Conservation (phyloP, 2,797 vertebrate genomes). For the Ibycter americanus region DNA sequence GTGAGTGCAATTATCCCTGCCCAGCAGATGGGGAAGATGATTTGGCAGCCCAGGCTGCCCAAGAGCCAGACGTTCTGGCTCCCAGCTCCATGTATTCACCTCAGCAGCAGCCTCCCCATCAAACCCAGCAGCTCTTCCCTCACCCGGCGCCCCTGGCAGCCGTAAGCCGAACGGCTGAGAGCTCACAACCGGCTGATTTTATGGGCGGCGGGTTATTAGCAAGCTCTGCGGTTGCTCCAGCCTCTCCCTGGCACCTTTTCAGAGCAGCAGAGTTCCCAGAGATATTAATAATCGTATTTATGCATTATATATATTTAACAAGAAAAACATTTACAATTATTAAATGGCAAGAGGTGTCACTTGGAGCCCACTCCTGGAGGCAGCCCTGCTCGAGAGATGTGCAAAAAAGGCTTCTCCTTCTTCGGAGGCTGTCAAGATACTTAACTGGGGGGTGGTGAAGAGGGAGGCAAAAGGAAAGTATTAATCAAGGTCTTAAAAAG, state of each 20-base stretch:
- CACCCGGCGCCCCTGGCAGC: neutral
- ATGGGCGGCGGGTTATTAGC: neutral
- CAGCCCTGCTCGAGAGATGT: neutral
- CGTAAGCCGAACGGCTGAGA: neutral
- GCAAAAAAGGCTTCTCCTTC: neutral
- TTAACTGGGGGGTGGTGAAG: neutral
- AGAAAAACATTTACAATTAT: slow-evolving; percentile 36
- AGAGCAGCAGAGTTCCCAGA: slow-evolving; percentile 16
- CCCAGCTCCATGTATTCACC: neutral
- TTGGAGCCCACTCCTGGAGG: slow-evolving; percentile 10
- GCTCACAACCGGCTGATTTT: neutral
- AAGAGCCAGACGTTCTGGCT: slow-evolving; percentile 22
- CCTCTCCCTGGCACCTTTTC: slow-evolving; percentile 50
- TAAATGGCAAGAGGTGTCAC: slow-evolving; percentile 33
- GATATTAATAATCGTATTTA: slow-evolving; percentile 43
- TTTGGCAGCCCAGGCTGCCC: neutral
- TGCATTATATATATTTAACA: neutral
- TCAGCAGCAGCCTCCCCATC: neutral
- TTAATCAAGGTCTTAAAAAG: slow-evolving; percentile 57
- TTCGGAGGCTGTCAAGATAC: slow-evolving; percentile 23
- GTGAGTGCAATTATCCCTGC: neutral
- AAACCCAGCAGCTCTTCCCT: neutral
- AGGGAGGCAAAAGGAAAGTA: slow-evolving; percentile 2
- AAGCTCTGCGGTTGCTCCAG: slow-evolving; percentile 16
- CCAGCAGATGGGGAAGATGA: neutral